phyloP scores from a whole-genome alignment of 2,113 vertebrate genomes.

The Rhadina sibilatrix region DNA sequence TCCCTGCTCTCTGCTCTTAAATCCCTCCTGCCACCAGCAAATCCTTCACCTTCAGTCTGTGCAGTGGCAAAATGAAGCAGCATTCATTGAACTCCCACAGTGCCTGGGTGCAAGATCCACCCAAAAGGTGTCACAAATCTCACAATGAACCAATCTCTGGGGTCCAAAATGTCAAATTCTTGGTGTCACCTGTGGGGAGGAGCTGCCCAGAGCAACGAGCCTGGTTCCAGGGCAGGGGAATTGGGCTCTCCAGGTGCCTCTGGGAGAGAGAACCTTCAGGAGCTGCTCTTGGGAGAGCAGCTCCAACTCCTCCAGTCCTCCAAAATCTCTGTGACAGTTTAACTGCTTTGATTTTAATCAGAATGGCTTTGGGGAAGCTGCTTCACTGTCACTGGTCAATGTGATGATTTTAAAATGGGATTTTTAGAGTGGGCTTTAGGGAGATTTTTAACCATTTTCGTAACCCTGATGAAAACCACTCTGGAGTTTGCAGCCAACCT shows the following conservation, averaged over 20 bases:
- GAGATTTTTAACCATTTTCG: not conserved
- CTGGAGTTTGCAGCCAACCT: not conserved
- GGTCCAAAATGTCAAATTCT: not conserved
- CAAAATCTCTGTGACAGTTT: not conserved
- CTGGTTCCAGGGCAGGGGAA: rapidly evolving
- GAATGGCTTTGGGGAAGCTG: not conserved
- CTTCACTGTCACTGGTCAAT: rapidly evolving
- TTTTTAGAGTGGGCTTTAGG: not conserved
- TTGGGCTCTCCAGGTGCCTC: not conserved
- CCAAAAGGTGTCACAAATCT: not conserved
- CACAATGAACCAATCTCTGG: rapidly evolving
- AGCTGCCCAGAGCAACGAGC: rapidly evolving
- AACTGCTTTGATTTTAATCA: not conserved
- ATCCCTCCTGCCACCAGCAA: not conserved
- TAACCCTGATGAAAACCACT: not conserved
- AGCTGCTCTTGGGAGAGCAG: not conserved
- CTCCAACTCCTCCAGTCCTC: not conserved
- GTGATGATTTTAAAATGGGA: not conserved
- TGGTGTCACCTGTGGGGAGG: not conserved
- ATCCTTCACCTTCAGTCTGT: not conserved
- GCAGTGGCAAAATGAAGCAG: not conserved
- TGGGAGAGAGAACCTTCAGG: rapidly evolving
- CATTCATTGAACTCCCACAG: not conserved
- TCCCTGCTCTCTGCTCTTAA: not conserved
- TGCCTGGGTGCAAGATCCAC: not conserved